A percentile compares a stretch with the other conserved stretches of the same genome.
phyloP scores from a whole-genome alignment of 2,888 invertebrate species.

The Tipula lateralis region DNA sequence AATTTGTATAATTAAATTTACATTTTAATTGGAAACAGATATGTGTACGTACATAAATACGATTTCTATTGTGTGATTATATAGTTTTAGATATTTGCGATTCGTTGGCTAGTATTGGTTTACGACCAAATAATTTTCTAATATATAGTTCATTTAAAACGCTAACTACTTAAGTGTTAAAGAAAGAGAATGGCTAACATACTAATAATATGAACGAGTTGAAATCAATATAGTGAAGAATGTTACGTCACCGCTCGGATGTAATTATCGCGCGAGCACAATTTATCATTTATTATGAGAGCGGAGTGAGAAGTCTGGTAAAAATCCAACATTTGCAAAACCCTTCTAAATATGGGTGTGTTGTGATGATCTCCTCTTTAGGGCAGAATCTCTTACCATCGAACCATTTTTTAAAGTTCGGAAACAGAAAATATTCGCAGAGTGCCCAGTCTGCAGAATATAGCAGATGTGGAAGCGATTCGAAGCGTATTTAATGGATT shows the following conservation, averaged over 20 bases:
- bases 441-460: too few species aligned
- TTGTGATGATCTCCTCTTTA: too few species aligned
- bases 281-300: too few species aligned
- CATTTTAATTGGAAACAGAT: constrained; percentile 6
- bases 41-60: background rate
- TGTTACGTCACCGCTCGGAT: background rate
- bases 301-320: too few species aligned
- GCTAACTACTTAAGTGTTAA: too few species aligned
- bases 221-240: background rate
- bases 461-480: too few species aligned
- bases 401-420: too few species aligned
- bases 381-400: too few species aligned
- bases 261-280: background rate
- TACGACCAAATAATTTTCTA: background rate
- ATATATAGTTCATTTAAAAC: too few species aligned
- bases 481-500: too few species aligned
- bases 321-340: background rate
- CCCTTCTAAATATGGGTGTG: background rate
- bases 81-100: background rate
- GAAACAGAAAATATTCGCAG: too few species aligned
- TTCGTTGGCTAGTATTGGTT: background rate
- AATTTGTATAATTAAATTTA: constrained; percentile 32
- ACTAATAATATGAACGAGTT: background rate
- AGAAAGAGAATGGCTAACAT: background rate
- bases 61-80: background rate